Evolutionary conservation across 2,113 vertebrate species (phyloP).

Genomic region (Lamprotornis superbus): DNA sequence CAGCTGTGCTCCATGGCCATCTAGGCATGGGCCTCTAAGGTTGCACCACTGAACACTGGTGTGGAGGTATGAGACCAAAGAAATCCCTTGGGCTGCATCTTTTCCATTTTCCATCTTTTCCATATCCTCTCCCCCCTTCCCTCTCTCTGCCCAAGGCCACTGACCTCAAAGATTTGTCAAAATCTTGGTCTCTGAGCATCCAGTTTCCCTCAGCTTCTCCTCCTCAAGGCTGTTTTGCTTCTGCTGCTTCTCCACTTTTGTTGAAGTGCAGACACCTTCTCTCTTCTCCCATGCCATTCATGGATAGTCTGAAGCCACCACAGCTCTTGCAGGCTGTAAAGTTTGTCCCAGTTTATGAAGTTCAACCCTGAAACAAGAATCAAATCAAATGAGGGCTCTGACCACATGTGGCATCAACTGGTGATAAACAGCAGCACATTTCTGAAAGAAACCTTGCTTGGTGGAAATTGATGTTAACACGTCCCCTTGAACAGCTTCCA

Average conservation of each 20-base stretch:
- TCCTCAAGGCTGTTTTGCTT: background rate
- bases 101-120: background rate
- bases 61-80: background rate
- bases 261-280: background rate
- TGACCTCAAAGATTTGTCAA: background rate
- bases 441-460: background rate
- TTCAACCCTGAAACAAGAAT: background rate
- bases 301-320: background rate
- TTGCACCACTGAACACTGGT: background rate
- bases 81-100: background rate
- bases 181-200: background rate
- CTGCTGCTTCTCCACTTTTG: background rate
- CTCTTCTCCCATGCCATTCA: background rate
- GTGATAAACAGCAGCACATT: background rate
- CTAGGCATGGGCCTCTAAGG: background rate
- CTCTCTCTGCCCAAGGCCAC: background rate
- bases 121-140: fast-evolving
- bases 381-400: background rate
- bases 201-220: background rate
- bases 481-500: background rate
- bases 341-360: fast-evolving
- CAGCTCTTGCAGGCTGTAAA: background rate
- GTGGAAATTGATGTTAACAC: background rate
- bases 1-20: background rate
- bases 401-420: background rate